Evolutionary conservation across 2,888 invertebrate genomes (phyloP).

Genomic region (Harpalus rubripes): DNA sequence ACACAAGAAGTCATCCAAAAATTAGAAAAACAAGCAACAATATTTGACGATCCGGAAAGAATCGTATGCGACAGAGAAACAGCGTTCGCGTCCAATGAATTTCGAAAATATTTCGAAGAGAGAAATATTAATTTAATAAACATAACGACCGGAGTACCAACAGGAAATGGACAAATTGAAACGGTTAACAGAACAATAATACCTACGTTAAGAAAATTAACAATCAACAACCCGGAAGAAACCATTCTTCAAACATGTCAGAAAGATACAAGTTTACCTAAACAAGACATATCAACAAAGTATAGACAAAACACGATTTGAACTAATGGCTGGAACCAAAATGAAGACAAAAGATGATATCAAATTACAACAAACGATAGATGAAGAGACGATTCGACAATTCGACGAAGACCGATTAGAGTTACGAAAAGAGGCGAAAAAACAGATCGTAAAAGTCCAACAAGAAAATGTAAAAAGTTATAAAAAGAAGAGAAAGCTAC

Average conservation of each 20-base stretch:
- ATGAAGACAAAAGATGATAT: conserved; percentile 66
- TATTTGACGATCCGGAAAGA: conserved; percentile 69
- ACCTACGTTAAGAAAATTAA: conserved; percentile 65
- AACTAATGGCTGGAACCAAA: conserved; percentile 65
- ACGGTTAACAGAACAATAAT: conserved; percentile 67
- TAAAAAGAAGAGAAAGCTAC: conserved; percentile 66
- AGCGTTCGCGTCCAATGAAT: conserved; percentile 68
- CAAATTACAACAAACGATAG: conserved; percentile 63
- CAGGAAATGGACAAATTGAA: conserved; percentile 63
- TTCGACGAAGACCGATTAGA: conserved; percentile 67
- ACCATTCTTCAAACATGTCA: conserved; percentile 65
- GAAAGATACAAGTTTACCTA: conserved; percentile 45
- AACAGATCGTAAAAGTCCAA: conserved; percentile 67
- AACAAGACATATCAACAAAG: conserved; percentile 67
- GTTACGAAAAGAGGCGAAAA: conserved; percentile 62
- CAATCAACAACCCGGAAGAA: conserved; percentile 49
- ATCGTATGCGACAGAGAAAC: conserved; percentile 70
- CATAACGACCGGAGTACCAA: conserved; percentile 51
- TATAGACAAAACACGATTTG: conserved; percentile 62
- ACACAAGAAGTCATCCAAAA: conserved; percentile 70
- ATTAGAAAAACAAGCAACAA: conserved; percentile 68
- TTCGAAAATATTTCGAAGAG: conserved; percentile 62
- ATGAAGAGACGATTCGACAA: conserved; percentile 64
- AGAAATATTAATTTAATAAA: conserved; percentile 53
- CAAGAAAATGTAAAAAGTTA: conserved; percentile 64